A percentile compares a stretch with the other conserved stretches of the same genome.
phyloP scores from a whole-genome alignment of 2,113 vertebrate species.

The Cephalopholis sonnerati region DNA sequence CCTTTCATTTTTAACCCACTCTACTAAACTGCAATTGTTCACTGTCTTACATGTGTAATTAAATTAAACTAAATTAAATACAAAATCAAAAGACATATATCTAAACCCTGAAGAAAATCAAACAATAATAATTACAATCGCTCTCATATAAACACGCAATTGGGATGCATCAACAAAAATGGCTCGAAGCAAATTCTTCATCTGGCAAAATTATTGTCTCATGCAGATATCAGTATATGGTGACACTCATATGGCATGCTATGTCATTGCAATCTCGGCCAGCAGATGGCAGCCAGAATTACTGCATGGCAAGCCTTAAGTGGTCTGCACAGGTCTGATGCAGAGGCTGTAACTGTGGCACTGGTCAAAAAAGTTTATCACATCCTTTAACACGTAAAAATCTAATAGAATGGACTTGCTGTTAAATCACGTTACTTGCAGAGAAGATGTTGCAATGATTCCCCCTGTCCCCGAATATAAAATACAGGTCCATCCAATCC shows the following conservation, averaged over 20 bases:
- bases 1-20: neutral
- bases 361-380: neutral
- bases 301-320: neutral
- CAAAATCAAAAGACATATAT: neutral
- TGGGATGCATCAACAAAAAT: neutral
- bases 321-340: neutral
- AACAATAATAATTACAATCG: too few species aligned
- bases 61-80: neutral
- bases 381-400: neutral
- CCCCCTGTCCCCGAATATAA: neutral
- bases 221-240: neutral
- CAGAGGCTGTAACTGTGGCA: neutral
- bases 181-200: neutral
- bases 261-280: conserved; percentile 34
- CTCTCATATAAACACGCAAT: neutral
- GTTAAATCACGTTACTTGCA: neutral
- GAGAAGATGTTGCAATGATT: neutral
- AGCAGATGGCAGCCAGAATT: conserved; percentile 66
- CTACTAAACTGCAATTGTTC: too few species aligned
- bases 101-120: neutral
- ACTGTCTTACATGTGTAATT: neutral
- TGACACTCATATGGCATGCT: neutral
- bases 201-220: neutral
- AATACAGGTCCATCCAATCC: too few species aligned
- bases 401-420: too few species aligned